These are phyloP conservation scores for Chrysotoxum bicinctum DNA, from an alignment of 2,888 invertebrate genomes.

Conservation along the genomic window DNA sequence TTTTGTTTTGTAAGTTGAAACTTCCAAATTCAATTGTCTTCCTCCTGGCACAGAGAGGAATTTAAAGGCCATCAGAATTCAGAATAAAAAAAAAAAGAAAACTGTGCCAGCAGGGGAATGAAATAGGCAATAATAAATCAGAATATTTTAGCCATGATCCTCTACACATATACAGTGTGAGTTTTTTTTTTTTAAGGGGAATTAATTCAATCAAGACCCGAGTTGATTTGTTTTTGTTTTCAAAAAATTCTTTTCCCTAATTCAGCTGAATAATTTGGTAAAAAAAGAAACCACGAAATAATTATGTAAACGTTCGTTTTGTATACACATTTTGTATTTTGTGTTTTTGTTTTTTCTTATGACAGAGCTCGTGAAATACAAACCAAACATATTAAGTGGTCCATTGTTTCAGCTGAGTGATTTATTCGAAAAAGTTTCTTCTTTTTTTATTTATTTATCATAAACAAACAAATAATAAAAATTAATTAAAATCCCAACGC, in stretches of 20 bases:
- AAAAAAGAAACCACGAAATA: slow-evolving; percentile 12
- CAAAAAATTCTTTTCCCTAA: slow-evolving; percentile 3
- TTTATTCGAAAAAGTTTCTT: slow-evolving; percentile 25
- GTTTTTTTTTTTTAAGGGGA: slow-evolving; percentile 10
- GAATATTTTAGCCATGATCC: slow-evolving; percentile 25
- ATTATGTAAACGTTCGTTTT: slow-evolving; percentile 29
- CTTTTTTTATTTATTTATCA: not conserved
- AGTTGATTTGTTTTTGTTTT: slow-evolving; percentile 6
- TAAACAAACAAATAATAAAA: slow-evolving; percentile 20
- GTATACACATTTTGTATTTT: slow-evolving; percentile 6
- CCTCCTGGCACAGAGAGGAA: slow-evolving; percentile 19
- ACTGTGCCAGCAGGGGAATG: slow-evolving; percentile 39
- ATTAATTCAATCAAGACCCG: slow-evolving; percentile 14
- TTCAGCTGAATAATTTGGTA: slow-evolving; percentile 42
- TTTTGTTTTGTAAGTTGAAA: not conserved
- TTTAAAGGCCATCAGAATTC: slow-evolving; percentile 14
- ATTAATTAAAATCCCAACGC: slow-evolving; percentile 33
- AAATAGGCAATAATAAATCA: slow-evolving; percentile 62
- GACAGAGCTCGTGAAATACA: not conserved
- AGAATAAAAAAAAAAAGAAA: slow-evolving; percentile 2
- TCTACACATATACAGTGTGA: not conserved
- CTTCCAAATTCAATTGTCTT: slow-evolving; percentile 58
- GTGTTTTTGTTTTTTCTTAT: not conserved
- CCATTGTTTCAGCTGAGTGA: slow-evolving; percentile 42
- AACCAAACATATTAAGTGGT: slow-evolving; percentile 16